phyloP scores from a whole-genome alignment of 2,113 vertebrate genomes.

The Cebus imitator region DNA sequence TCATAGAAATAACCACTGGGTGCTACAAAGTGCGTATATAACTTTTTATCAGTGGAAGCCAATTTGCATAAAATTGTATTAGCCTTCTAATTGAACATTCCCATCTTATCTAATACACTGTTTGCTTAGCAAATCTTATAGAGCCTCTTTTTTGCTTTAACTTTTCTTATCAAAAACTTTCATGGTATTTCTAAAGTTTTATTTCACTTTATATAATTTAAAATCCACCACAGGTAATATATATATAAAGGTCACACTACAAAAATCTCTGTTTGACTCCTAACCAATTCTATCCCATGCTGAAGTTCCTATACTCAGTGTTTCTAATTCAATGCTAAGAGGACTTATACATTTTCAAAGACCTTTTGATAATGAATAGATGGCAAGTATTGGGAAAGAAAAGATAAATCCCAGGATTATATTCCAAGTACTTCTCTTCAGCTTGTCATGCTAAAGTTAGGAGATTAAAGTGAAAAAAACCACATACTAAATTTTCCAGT shows the following conservation, averaged over 20 bases:
- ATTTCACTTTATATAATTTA: not conserved
- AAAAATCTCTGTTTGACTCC: slow-evolving; percentile 28
- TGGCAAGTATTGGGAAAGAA: not conserved
- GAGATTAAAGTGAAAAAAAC: not conserved
- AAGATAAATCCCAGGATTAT: not conserved
- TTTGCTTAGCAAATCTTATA: not conserved
- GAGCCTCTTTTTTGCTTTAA: not conserved
- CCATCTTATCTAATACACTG: not conserved
- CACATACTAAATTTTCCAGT: not conserved
- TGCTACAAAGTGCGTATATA: not conserved
- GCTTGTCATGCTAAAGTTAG: not conserved
- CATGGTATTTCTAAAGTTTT: slow-evolving; percentile 12
- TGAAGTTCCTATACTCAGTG: not conserved
- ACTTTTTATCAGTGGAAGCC: not conserved
- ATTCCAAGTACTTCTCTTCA: not conserved
- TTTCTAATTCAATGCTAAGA: not conserved
- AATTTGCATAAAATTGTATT: not conserved
- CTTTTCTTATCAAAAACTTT: not conserved
- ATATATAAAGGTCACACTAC: slow-evolving; percentile 10
- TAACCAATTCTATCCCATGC: not conserved
- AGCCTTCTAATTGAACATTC: not conserved
- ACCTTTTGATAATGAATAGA: not conserved
- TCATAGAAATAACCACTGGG: not conserved
- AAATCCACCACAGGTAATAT: not conserved
- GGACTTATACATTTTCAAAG: not conserved